A percentile compares a stretch with the other conserved stretches of the same genome.
Conservation (phyloP, 1,140 invertebrate species). For the Heliconius hermathena region DNA sequence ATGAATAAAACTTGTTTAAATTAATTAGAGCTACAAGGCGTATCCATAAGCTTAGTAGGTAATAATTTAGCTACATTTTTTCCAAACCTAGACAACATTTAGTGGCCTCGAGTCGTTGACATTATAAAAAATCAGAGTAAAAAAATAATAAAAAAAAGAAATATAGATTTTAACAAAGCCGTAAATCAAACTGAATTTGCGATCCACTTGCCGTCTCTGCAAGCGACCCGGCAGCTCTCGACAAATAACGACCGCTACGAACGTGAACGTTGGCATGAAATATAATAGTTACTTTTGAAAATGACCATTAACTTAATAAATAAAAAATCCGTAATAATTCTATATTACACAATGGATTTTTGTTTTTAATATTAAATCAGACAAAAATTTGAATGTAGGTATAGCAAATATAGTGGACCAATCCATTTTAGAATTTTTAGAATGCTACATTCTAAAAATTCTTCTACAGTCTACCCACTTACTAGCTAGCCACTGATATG, state of each 20-base stretch:
- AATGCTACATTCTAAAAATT: neutral
- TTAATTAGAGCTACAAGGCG: neutral
- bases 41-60: neutral
- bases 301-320: neutral
- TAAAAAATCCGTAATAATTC: neutral
- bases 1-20: neutral
- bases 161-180: slow-evolving; percentile 22
- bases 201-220: slow-evolving; percentile 24
- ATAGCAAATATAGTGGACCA: neutral
- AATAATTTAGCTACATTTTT: neutral
- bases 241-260: slow-evolving; percentile 3
- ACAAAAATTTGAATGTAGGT: neutral
- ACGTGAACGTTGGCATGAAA: neutral
- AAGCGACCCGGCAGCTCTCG: slow-evolving; percentile 23
- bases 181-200: slow-evolving; percentile 23
- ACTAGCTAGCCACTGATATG: neutral
- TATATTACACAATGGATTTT: too few relatives aligned
- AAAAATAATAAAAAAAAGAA: neutral
- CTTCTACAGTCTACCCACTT: slow-evolving; percentile 13
- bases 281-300: slow-evolving; percentile 10
- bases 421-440: neutral
- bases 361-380: neutral
- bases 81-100: neutral
- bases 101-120: neutral
- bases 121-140: slow-evolving; percentile 7